Evolutionary conservation across 2,888 invertebrate species (phyloP).

Genomic region (Agriotes lineatus): DNA sequence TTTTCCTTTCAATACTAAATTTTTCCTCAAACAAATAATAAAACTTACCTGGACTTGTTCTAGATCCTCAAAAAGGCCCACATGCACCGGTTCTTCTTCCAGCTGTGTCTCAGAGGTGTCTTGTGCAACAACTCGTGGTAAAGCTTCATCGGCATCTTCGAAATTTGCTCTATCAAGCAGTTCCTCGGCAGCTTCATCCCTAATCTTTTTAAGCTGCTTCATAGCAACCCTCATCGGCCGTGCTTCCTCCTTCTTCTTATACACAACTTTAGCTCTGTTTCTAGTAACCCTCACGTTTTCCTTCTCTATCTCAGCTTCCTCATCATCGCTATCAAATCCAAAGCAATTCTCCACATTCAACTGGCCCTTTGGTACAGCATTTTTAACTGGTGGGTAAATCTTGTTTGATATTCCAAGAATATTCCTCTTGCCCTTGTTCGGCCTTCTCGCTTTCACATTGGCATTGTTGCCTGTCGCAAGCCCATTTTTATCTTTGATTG

Average conservation of each 20-base stretch:
- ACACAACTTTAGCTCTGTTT: neutral
- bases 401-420: neutral
- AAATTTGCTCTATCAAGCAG: neutral
- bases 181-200: slow-evolving; percentile 3
- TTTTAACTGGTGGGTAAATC: neutral
- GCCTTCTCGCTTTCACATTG: neutral
- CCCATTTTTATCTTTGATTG: neutral
- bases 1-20: too few relatives aligned
- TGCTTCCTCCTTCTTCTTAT: slow-evolving; percentile 5
- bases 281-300: slow-evolving; percentile 22
- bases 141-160: neutral
- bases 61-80: slow-evolving; percentile 43
- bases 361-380: neutral
- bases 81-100: slow-evolving; percentile 1
- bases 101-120: neutral
- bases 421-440: neutral
- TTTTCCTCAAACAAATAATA: too few relatives aligned
- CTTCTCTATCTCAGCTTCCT: slow-evolving; percentile 12
- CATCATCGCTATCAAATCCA: slow-evolving; percentile 34
- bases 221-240: slow-evolving; percentile 33
- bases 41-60: too few relatives aligned
- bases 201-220: slow-evolving; percentile 27
- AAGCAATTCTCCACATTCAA: slow-evolving; percentile 29
- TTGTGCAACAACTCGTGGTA: neutral
- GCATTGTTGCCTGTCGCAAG: neutral